Evolutionary conservation across 2,113 vertebrate genomes (phyloP), one percentile per base, ranked within the genome.

Genomic region (Garra rufa): DNA sequence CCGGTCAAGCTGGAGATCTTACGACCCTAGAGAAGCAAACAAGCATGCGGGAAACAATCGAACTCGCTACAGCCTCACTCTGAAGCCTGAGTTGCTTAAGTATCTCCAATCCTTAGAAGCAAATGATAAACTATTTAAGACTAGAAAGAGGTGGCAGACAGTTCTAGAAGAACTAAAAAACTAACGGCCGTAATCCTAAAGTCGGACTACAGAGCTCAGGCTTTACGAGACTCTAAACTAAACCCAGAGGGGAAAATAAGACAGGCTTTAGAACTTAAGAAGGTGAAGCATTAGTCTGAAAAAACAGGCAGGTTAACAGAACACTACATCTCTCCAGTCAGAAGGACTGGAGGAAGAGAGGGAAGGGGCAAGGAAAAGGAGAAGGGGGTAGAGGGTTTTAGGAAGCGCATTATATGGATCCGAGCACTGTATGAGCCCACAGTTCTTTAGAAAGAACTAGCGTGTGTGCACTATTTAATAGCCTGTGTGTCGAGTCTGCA

Each of bases 281-380:
- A 88, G 63, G 76, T 77, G 41, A 76, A 81, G 85, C 85, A 86
- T 88, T 86, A 86, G 87, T 86, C 38, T 76, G 79, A 84, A 85
- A 85, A 82, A 84, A 65, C 70, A 88, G 84, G 87, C 84, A 48
- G 81, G 70, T 88, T 88, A 88, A 85, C 87, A 83, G 48, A 74
- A 81, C 81, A 76, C 77, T 86, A 76, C 87, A 81, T 82, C 76
- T 52, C 84, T 76, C 80, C 28, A 55, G 80, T 83, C 81, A 69
- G 76, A 87, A 57, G 70, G 83, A 70, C 77, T 44, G 24, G 52
- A 79, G 65, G 86, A 87, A 41, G 59, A 81, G 59, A 84, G 81
- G 81, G 30, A 84, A 11, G 26, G 43, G 76, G 69, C 24, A 81
- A n/a, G 75, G 75, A 41, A 59, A 76, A 73, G 75, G 76, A 81